These are phyloP conservation scores for Siniperca knerii DNA, from an alignment of 2,113 vertebrate genomes.

Conservation along the genomic window DNA sequence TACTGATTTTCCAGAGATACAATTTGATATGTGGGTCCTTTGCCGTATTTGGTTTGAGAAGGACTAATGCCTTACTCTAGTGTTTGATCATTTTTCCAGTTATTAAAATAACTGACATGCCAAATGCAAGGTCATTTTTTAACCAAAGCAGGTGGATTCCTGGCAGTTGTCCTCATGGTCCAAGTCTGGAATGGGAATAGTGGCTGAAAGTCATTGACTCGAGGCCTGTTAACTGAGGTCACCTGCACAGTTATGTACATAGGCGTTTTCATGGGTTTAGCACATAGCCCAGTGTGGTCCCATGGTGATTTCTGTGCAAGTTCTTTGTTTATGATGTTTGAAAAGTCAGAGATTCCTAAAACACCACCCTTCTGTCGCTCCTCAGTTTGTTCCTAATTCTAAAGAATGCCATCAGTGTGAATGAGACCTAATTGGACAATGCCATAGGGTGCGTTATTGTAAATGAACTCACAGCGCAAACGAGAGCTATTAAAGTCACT, in stretches of 20 bases:
- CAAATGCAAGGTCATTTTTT: constrained; percentile 10
- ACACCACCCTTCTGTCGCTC: constrained; percentile 6
- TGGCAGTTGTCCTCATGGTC: constrained; percentile 1
- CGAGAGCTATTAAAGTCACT: constrained; percentile 74
- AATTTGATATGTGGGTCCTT: background rate
- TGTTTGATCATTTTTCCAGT: background rate
- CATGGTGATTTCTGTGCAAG: constrained; percentile 24
- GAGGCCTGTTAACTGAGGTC: constrained; percentile 50
- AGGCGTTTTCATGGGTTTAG: constrained; percentile 25
- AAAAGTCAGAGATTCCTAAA: constrained; percentile 63
- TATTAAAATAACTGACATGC: constrained; percentile 20
- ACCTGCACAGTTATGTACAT: constrained; percentile 49
- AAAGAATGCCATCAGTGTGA: constrained; percentile 61
- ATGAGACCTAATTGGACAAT: constrained; percentile 53
- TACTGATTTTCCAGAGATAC: background rate
- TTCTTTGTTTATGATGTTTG: constrained; percentile 51
- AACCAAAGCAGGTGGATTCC: constrained; percentile 8
- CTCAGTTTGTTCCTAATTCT: constrained; percentile 34
- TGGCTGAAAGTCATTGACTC: constrained; percentile 29
- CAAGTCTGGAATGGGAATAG: constrained; percentile 31
- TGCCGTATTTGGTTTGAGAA: background rate
- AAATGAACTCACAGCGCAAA: constrained; percentile 71
- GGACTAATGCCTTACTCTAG: background rate
- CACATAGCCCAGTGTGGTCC: background rate
- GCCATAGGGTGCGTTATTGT: constrained; percentile 68